These are phyloP conservation scores for Macrobrachium nipponense DNA, from an alignment of 1,140 invertebrate genomes.

Conservation along the genomic window DNA sequence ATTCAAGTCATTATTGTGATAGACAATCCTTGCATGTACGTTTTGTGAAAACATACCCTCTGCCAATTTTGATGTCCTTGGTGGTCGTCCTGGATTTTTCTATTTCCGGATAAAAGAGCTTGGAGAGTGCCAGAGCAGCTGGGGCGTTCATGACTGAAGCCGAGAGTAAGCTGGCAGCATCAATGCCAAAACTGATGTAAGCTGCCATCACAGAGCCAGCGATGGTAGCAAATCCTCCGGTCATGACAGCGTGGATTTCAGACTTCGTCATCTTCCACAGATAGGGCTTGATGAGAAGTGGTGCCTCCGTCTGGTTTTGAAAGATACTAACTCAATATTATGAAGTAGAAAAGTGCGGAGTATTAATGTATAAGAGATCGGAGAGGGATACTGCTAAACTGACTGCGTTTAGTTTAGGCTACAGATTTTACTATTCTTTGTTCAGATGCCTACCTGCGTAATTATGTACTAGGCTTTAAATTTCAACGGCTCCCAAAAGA, in stretches of 20 bases:
- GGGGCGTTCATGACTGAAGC: slow-evolving; percentile 96
- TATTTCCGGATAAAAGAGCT: slow-evolving; percentile 91
- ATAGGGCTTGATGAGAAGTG: slow-evolving; percentile 89
- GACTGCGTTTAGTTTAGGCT: too few relatives aligned
- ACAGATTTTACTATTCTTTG: too few relatives aligned
- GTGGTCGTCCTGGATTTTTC: slow-evolving; percentile 79
- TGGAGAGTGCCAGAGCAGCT: slow-evolving; percentile 87
- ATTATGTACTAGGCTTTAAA: too few relatives aligned
- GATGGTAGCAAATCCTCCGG: slow-evolving; percentile 93
- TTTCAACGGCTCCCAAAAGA: too few relatives aligned
- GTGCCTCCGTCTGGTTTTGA: slow-evolving; percentile 84
- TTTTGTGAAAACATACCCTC: slow-evolving; percentile 67
- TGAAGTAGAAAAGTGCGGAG: not conserved
- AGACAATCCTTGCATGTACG: not conserved
- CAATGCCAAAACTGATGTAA: slow-evolving; percentile 92
- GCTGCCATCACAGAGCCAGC: slow-evolving; percentile 93
- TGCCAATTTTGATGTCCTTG: slow-evolving; percentile 72
- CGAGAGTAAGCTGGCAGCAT: slow-evolving; percentile 83
- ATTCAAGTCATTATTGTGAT: not conserved
- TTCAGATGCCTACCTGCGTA: too few relatives aligned
- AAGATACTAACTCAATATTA: not conserved
- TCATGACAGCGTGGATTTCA: slow-evolving; percentile 93
- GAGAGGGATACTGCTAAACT: too few relatives aligned
- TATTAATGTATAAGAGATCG: not conserved
- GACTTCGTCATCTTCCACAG: slow-evolving; percentile 84